phyloP scores from a whole-genome alignment of 2,888 invertebrate species.

The Atethmia centrago region DNA sequence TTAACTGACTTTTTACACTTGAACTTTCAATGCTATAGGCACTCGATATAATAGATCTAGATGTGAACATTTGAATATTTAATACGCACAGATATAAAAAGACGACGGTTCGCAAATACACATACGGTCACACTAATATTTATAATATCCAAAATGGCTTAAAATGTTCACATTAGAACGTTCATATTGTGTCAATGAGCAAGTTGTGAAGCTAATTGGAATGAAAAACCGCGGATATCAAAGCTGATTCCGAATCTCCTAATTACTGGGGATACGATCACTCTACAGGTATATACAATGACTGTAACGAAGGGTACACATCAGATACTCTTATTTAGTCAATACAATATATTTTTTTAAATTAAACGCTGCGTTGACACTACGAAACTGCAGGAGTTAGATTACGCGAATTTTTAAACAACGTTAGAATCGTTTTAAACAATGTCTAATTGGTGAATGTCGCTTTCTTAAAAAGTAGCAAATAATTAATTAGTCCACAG shows the following conservation, averaged over 20 bases:
- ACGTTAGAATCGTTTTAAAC: constrained; percentile 73
- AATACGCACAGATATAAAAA: constrained; percentile 88
- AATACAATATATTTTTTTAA: constrained; percentile 68
- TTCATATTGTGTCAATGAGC: constrained; percentile 81
- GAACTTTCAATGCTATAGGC: constrained; percentile 90
- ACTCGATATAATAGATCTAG: constrained; percentile 90
- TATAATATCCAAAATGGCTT: constrained; percentile 86
- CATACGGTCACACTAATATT: constrained; percentile 84
- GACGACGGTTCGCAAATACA: constrained; percentile 85
- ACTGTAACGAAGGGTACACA: constrained; percentile 80
- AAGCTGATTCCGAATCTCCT: constrained; percentile 84
- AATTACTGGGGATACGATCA: constrained; percentile 85
- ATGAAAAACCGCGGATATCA: constrained; percentile 82
- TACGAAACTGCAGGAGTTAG: constrained; percentile 60
- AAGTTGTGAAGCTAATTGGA: constrained; percentile 85
- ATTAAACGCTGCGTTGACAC: constrained; percentile 62
- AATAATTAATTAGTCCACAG: constrained; percentile 60
- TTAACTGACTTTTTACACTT: constrained; percentile 90
- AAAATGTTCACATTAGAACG: constrained; percentile 89
- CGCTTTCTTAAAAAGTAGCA: constrained; percentile 57
- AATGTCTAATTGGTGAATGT: constrained; percentile 84
- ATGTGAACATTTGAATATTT: constrained; percentile 89
- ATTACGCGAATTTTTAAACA: constrained; percentile 62
- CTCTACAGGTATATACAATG: constrained; percentile 88
- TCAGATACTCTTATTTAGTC: constrained; percentile 78